Evolutionary conservation across 2,797 vertebrate species (phyloP), one percentile per base, ranked within the genome.

Genomic region (Neostethus bicornis): DNA sequence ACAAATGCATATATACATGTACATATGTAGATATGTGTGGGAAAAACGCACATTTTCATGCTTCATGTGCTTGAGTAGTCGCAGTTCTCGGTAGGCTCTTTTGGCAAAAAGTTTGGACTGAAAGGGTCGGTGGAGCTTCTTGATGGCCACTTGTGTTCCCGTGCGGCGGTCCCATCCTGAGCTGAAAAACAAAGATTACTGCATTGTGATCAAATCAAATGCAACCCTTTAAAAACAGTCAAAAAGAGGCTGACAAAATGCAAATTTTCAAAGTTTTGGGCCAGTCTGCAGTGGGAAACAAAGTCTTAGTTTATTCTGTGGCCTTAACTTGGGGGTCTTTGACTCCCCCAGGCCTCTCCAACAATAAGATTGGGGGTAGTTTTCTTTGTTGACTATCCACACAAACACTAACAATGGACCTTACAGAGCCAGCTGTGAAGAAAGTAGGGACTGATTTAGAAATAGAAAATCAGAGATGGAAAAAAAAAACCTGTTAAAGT

Each of bases 91-190:
- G 83, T 95, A 98, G 25, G 96, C 95, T 50, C 96, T 75, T 57
- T 98, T 98, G 79, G 95, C 95, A 23, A 94, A 96, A 11, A 98
- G 94, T 25, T 95, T 94, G 0, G 96, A 96, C 81, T 96, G 95
- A 80, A 97, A 98, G 0, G 95, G 95, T n/a, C 96, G 92, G 70
- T 96, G 95, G 10, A 98, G 76, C 51, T 98, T 98, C 91, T 98
- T 98, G 80, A 98, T 96, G 73, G 96, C 96, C 55, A 97, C 95
- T 77, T 91, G 92, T 24, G 74, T 59, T 7, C 91, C 90, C 0
- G 82, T 78, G 49, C 91, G 89, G 14, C 92, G 91, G 84, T 98
- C 95, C 70, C 93, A 66, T 0, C 96, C 94, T 28, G 95, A 96
- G 84, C 96, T 97, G 84, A 16, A 65, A 53, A 0, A 11, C 4